These are phyloP conservation scores for Seriola aureovittata DNA, from an alignment of 2,113 vertebrate genomes.

Conservation along the genomic window DNA sequence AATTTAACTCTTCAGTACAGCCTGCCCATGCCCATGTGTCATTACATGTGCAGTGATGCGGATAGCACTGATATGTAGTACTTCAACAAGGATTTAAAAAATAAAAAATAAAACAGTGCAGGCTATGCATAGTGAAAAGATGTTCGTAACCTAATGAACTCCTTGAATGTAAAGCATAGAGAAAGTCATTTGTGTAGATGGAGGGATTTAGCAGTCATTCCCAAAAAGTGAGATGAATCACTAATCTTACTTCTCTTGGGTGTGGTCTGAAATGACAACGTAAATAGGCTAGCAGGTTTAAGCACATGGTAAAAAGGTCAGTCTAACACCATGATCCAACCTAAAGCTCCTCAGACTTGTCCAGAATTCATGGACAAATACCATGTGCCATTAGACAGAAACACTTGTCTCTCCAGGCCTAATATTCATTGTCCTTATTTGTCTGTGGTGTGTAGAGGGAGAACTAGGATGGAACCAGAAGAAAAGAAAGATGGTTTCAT, in stretches of 20 bases:
- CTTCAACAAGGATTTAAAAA: conserved; percentile 31
- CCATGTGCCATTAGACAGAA: conserved; percentile 36
- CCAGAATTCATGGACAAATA: background rate
- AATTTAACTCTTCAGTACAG: conserved; percentile 45
- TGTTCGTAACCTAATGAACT: background rate
- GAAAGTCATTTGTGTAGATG: background rate
- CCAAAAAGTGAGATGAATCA: background rate
- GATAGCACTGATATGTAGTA: conserved; percentile 26
- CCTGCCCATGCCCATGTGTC: conserved; percentile 33
- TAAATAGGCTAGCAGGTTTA: background rate
- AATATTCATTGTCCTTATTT: conserved; percentile 24
- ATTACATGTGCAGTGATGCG: conserved; percentile 31
- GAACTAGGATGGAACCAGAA: conserved; percentile 21
- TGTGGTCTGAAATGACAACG: too few relatives aligned
- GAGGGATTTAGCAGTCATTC: background rate
- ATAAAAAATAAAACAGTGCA: conserved; percentile 10
- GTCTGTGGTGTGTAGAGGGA: conserved; percentile 27
- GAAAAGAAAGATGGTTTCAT: conserved; percentile 64
- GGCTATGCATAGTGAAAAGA: background rate
- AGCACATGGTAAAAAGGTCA: conserved; percentile 20
- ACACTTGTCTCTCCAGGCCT: conserved; percentile 7
- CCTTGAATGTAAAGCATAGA: conserved; percentile 2
- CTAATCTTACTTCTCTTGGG: background rate
- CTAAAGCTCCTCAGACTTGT: background rate
- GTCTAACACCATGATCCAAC: background rate